Percentiles rank a stretch among this genome's conserved stretches.
These are phyloP conservation scores for Acrocera orbiculus DNA, from an alignment of 2,888 invertebrate species.

Conservation along the genomic window DNA sequence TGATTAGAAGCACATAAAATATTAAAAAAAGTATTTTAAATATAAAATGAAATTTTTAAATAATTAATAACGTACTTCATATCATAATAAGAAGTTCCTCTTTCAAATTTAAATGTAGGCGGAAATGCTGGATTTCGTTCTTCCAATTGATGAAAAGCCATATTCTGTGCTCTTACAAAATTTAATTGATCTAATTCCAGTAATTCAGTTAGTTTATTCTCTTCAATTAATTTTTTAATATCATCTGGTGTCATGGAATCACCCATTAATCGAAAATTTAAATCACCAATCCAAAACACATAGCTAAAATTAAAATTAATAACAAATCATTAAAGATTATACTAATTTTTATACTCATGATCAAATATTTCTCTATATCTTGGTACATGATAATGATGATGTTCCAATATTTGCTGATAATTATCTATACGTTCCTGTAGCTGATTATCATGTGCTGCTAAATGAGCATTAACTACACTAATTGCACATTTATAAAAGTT, in stretches of 20 bases:
- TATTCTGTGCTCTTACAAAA: conserved; percentile 48
- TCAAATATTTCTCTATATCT: conserved; percentile 72
- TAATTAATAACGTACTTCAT: conserved; percentile 41
- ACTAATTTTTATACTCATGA: conserved; percentile 85
- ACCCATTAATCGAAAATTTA: conserved; percentile 67
- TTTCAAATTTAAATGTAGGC: conserved; percentile 73
- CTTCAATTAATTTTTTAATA: conserved; percentile 45
- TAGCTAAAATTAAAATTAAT: conserved; percentile 39
- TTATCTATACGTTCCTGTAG: conserved; percentile 72
- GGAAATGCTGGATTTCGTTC: conserved; percentile 62
- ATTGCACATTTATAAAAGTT: conserved; percentile 76
- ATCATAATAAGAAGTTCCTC: conserved; percentile 59
- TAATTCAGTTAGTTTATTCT: conserved; percentile 45
- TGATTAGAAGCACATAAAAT: no score
- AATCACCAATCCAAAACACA: conserved; percentile 81
- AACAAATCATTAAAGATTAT: no score
- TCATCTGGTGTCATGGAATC: conserved; percentile 45
- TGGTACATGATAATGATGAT: conserved; percentile 59
- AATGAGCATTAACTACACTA: conserved; percentile 75
- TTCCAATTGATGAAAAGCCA: conserved; percentile 67
- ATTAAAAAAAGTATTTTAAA: not conserved
- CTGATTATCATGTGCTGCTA: conserved; percentile 77
- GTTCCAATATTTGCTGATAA: conserved; percentile 69
- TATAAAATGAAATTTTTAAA: not conserved
- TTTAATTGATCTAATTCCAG: conserved; percentile 60